These are phyloP conservation scores for Psix sp. DNA, from an alignment of 1,140 invertebrate genomes.

Conservation along the genomic window DNA sequence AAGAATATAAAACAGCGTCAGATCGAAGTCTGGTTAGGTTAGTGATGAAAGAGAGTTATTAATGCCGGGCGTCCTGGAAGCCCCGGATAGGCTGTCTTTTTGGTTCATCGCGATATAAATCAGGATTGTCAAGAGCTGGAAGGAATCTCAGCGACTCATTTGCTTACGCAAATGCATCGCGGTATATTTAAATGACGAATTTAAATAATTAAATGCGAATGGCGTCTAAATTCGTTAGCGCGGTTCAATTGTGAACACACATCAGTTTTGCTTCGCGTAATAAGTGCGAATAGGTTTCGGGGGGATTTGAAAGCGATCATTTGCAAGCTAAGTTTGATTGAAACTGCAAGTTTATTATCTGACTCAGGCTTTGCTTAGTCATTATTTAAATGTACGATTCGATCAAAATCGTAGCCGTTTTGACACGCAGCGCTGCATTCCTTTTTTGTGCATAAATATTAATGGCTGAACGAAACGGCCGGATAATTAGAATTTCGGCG, in stretches of 20 bases:
- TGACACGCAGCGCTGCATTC: background rate
- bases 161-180: constrained; percentile 25
- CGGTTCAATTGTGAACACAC: too few species aligned
- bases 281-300: background rate
- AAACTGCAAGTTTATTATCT: constrained; percentile 30
- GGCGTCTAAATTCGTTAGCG: too few species aligned
- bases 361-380: constrained; percentile 19
- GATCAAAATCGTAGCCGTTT: constrained; percentile 29
- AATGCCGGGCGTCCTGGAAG: constrained; percentile 41
- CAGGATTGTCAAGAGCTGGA: constrained; percentile 46
- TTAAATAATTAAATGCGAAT: background rate
- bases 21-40: constrained; percentile 54
- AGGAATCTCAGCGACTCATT: constrained; percentile 31
- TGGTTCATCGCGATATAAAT: constrained; percentile 49
- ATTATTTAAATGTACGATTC: constrained; percentile 33
- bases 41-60: constrained; percentile 58
- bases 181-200: background rate
- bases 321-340: constrained; percentile 7
- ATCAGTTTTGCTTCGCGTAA: background rate
- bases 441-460: constrained; percentile 18
- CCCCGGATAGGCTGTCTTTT: constrained; percentile 45
- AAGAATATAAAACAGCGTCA: constrained; percentile 61
- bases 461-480: background rate
- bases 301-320: constrained; percentile 6
- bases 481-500: constrained; percentile 46